Conservation (phyloP, 2,113 vertebrate species). For the Rhinolophus ferrumequinum region DNA sequence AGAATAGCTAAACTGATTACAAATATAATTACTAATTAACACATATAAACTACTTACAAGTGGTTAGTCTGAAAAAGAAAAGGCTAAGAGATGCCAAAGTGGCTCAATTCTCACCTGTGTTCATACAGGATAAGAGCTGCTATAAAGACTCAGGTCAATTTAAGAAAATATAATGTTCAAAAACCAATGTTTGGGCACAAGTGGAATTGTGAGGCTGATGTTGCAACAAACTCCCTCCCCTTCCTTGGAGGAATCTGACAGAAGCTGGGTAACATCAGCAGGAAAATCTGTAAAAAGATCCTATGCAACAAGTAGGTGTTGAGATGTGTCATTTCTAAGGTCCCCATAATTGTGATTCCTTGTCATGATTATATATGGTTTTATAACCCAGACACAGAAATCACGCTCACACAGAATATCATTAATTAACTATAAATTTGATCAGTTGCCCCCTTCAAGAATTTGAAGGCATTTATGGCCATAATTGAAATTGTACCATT, state of each 20-base stretch:
- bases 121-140: background rate
- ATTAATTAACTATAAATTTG: slow-evolving; percentile 48
- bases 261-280: background rate
- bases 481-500: slow-evolving; percentile 53
- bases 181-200: background rate
- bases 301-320: background rate
- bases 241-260: background rate
- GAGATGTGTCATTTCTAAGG: slow-evolving; percentile 49
- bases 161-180: background rate
- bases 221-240: background rate
- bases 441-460: slow-evolving; percentile 54
- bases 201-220: background rate
- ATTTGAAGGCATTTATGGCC: slow-evolving; percentile 22
- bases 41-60: slow-evolving; percentile 57
- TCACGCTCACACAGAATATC: background rate
- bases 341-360: background rate
- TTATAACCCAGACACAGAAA: slow-evolving; percentile 6
- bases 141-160: background rate
- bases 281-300: background rate
- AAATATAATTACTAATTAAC: slow-evolving; percentile 34
- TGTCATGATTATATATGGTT: background rate
- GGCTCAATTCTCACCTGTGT: background rate
- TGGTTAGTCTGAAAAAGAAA: slow-evolving; percentile 13
- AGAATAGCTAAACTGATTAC: slow-evolving; percentile 39
- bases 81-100: background rate